These are phyloP conservation scores for Phasia obesa DNA, from an alignment of 2,888 invertebrate species.

Conservation along the genomic window DNA sequence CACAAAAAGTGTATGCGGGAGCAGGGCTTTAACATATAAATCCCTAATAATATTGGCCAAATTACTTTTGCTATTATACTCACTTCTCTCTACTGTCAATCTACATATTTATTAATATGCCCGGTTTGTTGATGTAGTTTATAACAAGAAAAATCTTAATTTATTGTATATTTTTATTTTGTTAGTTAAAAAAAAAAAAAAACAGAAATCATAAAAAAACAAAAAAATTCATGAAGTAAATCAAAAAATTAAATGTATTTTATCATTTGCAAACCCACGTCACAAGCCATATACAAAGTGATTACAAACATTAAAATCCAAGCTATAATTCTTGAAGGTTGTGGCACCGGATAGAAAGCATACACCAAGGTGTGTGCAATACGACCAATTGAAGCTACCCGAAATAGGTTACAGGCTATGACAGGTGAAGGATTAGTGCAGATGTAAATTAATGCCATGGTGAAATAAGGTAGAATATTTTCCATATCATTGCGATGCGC, in stretches of 20 bases:
- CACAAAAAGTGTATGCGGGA: conserved; percentile 98
- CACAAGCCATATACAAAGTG: conserved; percentile 83
- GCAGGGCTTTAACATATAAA: conserved; percentile 96
- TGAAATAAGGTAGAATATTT: conserved; percentile 86
- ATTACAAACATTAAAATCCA: conserved; percentile 82
- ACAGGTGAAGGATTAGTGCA: conserved; percentile 84
- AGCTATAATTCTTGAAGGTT: conserved; percentile 84
- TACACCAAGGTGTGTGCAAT: conserved; percentile 86
- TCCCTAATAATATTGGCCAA: neutral
- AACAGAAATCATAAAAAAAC: conserved; percentile 6
- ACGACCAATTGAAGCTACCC: conserved; percentile 84
- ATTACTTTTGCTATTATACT: too few relatives aligned
- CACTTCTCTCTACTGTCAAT: neutral
- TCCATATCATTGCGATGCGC: conserved; percentile 88
- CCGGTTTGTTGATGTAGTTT: neutral
- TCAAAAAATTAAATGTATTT: conserved; percentile 73
- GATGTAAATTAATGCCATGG: conserved; percentile 84
- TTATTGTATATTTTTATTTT: conserved; percentile 56
- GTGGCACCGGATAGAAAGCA: conserved; percentile 85
- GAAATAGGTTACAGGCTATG: conserved; percentile 84
- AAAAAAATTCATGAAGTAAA: too few relatives aligned
- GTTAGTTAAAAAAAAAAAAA: conserved; percentile 34
- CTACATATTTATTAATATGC: neutral
- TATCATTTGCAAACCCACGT: conserved; percentile 79
- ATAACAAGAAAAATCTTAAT: conserved; percentile 28